Conservation (phyloP, 1,140 invertebrate species). For the Belonocnema kinseyi region DNA sequence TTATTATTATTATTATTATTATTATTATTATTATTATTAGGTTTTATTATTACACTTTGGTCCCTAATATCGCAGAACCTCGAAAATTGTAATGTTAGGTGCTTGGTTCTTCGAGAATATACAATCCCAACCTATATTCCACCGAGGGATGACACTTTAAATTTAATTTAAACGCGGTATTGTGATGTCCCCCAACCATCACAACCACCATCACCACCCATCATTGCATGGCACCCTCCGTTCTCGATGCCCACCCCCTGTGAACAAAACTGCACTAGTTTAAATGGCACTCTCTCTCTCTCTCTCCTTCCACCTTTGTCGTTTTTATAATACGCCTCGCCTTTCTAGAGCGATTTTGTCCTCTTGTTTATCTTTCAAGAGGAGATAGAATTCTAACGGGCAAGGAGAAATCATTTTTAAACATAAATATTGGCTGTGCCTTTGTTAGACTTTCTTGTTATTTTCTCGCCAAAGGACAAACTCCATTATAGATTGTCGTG, state of each 20-base stretch:
- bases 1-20: too few relatives aligned
- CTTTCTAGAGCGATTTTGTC: slow-evolving; percentile 33
- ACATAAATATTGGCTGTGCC: slow-evolving; percentile 47
- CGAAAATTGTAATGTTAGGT: not conserved
- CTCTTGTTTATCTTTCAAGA: slow-evolving; percentile 50
- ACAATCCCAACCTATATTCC: slow-evolving; percentile 36
- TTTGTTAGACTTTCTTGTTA: slow-evolving; percentile 26
- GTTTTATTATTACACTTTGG: not conserved
- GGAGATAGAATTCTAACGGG: slow-evolving; percentile 32
- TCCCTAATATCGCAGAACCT: not conserved
- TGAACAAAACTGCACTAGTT: slow-evolving; percentile 47
- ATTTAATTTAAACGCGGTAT: slow-evolving; percentile 56
- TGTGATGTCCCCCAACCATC: slow-evolving; percentile 40
- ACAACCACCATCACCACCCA: slow-evolving; percentile 39
- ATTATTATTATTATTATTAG: slow-evolving; percentile 7
- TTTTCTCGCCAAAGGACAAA: slow-evolving; percentile 12
- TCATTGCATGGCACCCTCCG: slow-evolving; percentile 40
- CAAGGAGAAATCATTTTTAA: slow-evolving; percentile 45
- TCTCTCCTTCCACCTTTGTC: slow-evolving; percentile 39
- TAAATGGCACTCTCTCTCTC: slow-evolving; percentile 45
- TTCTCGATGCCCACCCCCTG: slow-evolving; percentile 38
- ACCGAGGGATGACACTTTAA: slow-evolving; percentile 55
- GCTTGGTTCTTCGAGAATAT: slow-evolving; percentile 27
- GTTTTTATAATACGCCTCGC: slow-evolving; percentile 46
- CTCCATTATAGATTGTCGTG: slow-evolving; percentile 15